Evolutionary conservation across 35 echinoderm and acorn worm genomes (phyloP).

Genomic region (Patiria miniata): DNA sequence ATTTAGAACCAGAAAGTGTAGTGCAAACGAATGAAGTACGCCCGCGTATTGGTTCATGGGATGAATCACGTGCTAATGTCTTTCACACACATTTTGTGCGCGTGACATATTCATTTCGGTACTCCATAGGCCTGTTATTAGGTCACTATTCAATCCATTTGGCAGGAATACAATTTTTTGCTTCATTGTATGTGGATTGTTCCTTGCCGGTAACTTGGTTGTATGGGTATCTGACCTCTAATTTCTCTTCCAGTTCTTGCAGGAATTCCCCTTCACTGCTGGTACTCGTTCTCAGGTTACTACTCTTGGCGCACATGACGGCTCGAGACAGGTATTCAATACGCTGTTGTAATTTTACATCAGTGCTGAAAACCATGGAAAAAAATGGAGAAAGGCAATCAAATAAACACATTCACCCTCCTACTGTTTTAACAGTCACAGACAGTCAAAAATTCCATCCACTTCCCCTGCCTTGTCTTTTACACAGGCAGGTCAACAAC

Average conservation of each 20-base stretch:
- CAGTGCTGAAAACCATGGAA: constrained; percentile 48
- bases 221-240: constrained; percentile 75
- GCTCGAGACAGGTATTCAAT: constrained; percentile 95
- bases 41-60: no score
- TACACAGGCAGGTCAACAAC: no score
- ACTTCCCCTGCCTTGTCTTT: no score
- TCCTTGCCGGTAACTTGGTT: background rate
- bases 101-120: no score
- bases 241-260: constrained; percentile 95
- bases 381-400: background rate
- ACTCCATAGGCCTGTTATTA: no score
- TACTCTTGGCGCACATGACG: constrained; percentile 92
- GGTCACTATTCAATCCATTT: background rate
- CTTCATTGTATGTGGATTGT: background rate
- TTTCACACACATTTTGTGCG: no score
- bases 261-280: constrained; percentile 95
- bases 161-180: background rate
- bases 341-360: constrained; percentile 75
- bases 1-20: no score
- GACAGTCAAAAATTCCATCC: no score
- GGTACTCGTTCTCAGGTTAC: constrained; percentile 77
- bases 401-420: no score
- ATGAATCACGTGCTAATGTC: no score
- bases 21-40: no score
- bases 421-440: no score